Percentiles rank a stretch among this genome's conserved stretches.
Evolutionary conservation across 2,797 vertebrate species (phyloP).

Genomic region (Pempheris klunzingeri): DNA sequence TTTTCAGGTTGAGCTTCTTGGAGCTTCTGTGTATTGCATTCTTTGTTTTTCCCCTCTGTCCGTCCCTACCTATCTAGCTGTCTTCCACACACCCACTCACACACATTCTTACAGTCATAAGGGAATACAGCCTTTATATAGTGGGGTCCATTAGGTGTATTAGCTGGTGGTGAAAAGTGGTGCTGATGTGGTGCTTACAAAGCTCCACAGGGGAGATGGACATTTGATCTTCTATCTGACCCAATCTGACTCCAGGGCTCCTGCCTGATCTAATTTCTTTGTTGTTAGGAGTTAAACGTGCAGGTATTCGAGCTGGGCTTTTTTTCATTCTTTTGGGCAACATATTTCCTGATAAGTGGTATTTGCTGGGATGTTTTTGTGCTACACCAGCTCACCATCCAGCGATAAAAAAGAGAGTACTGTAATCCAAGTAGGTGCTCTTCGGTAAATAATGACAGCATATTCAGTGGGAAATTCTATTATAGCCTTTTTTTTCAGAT

Average conservation of each 20-base stretch:
- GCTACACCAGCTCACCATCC: background rate
- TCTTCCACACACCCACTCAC: conserved; percentile 36
- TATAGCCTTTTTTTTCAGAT: background rate
- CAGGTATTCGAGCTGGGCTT: conserved; percentile 41
- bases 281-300: conserved; percentile 62
- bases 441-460: conserved; percentile 41
- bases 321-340: conserved; percentile 31
- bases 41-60: conserved; percentile 58
- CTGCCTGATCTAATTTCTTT: conserved; percentile 76
- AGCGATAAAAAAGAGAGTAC: conserved; percentile 15
- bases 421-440: conserved; percentile 7
- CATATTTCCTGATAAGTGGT: conserved; percentile 41
- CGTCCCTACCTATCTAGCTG: conserved; percentile 23
- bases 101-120: conserved; percentile 49
- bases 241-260: conserved; percentile 76
- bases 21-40: conserved; percentile 7
- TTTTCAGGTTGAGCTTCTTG: conserved; percentile 23
- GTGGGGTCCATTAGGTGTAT: conserved; percentile 82
- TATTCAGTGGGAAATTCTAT: conserved; percentile 15
- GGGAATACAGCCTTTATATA: conserved; percentile 70
- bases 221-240: conserved; percentile 82
- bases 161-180: conserved; percentile 83
- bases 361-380: conserved; percentile 16
- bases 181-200: conserved; percentile 84
- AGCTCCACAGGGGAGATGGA: conserved; percentile 80